phyloP scores from a whole-genome alignment of 2,797 vertebrate species.

The Paedocypris micromegethes region DNA sequence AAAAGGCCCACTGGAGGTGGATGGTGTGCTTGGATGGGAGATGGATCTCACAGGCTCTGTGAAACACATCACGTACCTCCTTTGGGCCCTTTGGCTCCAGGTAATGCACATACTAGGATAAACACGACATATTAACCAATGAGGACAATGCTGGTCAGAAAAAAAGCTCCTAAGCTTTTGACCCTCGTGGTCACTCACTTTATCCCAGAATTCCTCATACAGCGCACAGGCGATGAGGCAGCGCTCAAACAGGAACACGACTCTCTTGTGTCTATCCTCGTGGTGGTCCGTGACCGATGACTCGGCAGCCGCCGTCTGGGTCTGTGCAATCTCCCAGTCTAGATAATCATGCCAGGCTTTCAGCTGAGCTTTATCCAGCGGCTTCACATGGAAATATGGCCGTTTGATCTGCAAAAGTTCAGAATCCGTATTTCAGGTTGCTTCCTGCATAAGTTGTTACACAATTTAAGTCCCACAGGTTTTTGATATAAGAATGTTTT shows the following conservation, averaged over 20 bases:
- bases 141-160: too few relatives aligned
- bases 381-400: constrained; percentile 80
- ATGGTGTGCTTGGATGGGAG: constrained; percentile 74
- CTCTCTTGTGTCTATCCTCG: constrained; percentile 61
- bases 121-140: constrained; percentile 3
- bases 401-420: constrained; percentile 71
- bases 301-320: constrained; percentile 50
- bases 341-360: constrained; percentile 78
- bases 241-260: constrained; percentile 78
- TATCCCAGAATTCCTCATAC: constrained; percentile 83
- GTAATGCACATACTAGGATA: constrained; percentile 71
- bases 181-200: constrained; percentile 57
- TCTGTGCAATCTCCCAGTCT: constrained; percentile 72
- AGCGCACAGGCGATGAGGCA: constrained; percentile 81
- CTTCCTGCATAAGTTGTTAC: too few relatives aligned
- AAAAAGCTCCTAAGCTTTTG: too few relatives aligned
- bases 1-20: constrained; percentile 80
- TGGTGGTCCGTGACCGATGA: constrained; percentile 55
- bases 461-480: neutral
- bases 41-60: constrained; percentile 75
- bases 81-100: constrained; percentile 69
- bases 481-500: neutral
- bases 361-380: constrained; percentile 74
- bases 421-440: too few relatives aligned
- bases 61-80: constrained; percentile 68